Evolutionary conservation across 2,797 vertebrate species (phyloP).

Genomic region (Dendrocincla tyrannina): DNA sequence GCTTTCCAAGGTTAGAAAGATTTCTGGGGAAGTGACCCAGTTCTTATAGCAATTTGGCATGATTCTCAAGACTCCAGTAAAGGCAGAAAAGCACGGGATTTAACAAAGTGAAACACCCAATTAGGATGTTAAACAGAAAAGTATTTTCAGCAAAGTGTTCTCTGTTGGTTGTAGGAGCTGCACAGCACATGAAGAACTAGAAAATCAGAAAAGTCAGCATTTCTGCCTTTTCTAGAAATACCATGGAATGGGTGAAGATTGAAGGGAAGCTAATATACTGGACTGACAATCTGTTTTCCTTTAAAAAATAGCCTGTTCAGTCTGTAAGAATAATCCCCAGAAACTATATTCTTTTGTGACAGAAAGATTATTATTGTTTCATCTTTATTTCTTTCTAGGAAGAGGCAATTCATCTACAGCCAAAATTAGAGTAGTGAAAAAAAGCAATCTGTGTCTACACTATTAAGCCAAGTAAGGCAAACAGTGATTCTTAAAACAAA

Average conservation of each 20-base stretch:
- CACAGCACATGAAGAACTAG: background rate
- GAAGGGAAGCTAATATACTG: background rate
- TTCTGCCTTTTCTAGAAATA: background rate
- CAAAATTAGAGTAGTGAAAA: background rate
- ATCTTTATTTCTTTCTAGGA: constrained; percentile 3
- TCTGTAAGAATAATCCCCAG: background rate
- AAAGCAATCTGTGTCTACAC: background rate
- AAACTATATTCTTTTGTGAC: background rate
- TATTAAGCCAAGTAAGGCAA: background rate
- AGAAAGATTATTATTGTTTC: background rate
- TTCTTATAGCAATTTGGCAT: background rate
- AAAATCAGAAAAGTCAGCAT: background rate
- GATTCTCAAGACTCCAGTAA: background rate
- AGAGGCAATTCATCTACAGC: background rate
- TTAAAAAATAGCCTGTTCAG: background rate
- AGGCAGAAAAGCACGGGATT: background rate
- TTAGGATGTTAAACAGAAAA: background rate
- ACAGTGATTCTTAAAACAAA: background rate
- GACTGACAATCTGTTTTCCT: background rate
- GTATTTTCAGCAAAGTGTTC: background rate
- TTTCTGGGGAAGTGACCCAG: background rate
- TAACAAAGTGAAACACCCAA: background rate
- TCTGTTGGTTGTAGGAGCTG: background rate
- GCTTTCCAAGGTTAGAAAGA: background rate
- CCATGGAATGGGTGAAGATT: background rate